Base-by-base conservation (phyloP, 2,113 vertebrate genomes). In the Candoia aspera region DNA sequence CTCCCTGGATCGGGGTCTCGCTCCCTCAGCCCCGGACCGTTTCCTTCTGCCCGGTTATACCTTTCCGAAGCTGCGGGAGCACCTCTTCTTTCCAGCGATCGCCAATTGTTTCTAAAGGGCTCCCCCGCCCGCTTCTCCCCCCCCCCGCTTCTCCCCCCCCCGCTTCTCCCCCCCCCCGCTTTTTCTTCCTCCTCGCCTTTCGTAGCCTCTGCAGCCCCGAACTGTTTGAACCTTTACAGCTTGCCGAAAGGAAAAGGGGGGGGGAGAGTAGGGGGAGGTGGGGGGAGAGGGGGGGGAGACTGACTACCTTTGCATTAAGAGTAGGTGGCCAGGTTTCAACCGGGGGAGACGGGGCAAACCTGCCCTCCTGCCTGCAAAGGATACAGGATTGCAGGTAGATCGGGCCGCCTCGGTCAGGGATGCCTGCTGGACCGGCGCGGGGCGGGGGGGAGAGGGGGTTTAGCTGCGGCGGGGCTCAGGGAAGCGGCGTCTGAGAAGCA, bases 101-200 rank as follows among this genome's bases (percentile, higher is more conserved):
- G 60, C 87, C 88, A 83, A 85, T 84, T 95, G 87, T 90, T 94
- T 93, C 94, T 91, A 92, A 90, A 29, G 92, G 87, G 95, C 53
- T 90, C 62, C 17, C 19, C 1, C 0, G 5, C 33, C 3, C n/a
- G n/a, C n/a, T n/a, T n/a, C n/a, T n/a, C n/a, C n/a, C n/a, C n/a
- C n/a, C n/a, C n/a, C n/a, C n/a, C n/a, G n/a, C n/a, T n/a, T n/a
- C n/a, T n/a, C n/a, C n/a, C n/a, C n/a, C n/a, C n/a, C n/a, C n/a
- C n/a, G n/a, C n/a, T n/a, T n/a, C n/a, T n/a, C n/a, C n/a, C n/a
- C n/a, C n/a, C n/a, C n/a, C n/a, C n/a, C n/a, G n/a, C n/a, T n/a
- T n/a, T 24, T 2, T 49, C 0, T 1, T 83, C 53, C 86, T 90
- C 6, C 68, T 12, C 12, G 23, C 8, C 12, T 10, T 29, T 54